Evolutionary conservation across 1,140 invertebrate species (phyloP).

Genomic region (Lepidurus apus): DNA sequence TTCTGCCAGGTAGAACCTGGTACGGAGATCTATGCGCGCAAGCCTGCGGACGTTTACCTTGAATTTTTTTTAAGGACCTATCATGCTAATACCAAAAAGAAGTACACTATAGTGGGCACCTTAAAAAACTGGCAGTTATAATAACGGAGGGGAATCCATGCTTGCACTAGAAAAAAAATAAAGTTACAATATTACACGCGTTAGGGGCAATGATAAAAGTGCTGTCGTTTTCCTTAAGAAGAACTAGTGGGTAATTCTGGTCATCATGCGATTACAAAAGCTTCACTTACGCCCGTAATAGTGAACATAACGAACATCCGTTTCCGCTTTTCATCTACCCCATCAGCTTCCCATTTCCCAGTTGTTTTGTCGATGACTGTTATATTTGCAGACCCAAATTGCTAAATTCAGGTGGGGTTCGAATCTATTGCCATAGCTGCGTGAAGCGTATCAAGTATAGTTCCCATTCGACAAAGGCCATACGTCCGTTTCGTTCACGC

Average conservation of each 20-base stretch:
- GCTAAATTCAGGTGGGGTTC: background rate
- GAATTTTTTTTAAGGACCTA: background rate
- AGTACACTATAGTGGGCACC: background rate
- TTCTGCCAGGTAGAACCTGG: background rate
- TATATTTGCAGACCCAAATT: background rate
- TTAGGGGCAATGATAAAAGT: background rate
- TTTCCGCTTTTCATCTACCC: background rate
- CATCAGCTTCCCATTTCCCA: background rate
- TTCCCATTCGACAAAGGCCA: background rate
- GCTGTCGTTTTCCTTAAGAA: background rate
- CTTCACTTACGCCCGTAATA: background rate
- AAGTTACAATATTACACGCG: too few relatives aligned
- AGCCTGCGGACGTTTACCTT: conserved; percentile 13
- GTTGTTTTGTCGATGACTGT: background rate
- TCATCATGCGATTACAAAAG: background rate
- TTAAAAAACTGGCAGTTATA: too few relatives aligned
- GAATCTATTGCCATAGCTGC: background rate
- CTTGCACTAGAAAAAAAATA: too few relatives aligned
- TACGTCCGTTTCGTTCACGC: background rate
- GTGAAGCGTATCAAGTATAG: background rate
- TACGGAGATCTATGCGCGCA: background rate
- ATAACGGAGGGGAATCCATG: too few relatives aligned
- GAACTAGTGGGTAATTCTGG: background rate
- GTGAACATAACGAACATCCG: conserved; percentile 11
- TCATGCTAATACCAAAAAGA: background rate